Conservation (phyloP, 2,113 vertebrate species). For the Ondatra zibethicus region DNA sequence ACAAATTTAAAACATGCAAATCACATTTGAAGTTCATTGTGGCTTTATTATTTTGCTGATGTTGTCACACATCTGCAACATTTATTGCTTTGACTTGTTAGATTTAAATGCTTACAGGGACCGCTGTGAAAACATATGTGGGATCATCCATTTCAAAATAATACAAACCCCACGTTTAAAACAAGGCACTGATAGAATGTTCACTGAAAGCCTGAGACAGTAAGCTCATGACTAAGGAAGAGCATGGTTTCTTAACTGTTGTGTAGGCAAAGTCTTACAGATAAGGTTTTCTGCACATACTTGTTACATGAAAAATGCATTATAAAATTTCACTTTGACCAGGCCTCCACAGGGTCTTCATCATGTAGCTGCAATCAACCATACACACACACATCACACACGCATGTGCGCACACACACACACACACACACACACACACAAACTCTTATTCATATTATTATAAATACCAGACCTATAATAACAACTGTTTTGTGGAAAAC, state of each 20-base stretch:
- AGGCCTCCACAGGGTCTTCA: not conserved
- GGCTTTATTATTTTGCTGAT: conserved; percentile 80
- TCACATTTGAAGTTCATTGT: conserved; percentile 76
- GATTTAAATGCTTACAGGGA: conserved; percentile 76
- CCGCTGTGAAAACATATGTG: conserved; percentile 74
- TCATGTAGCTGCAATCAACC: not conserved
- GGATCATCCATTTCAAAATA: conserved; percentile 65
- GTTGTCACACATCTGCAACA: conserved; percentile 78
- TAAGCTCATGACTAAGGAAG: conserved; percentile 49
- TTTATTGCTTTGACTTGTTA: conserved; percentile 78
- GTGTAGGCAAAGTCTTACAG: not conserved
- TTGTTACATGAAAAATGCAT: not conserved
- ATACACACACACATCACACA: not conserved
- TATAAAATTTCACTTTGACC: conserved; percentile 20
- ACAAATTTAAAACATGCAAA: conserved; percentile 76
- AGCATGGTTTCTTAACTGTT: not conserved
- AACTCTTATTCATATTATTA: not conserved
- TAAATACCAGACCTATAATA: not conserved
- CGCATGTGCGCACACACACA: not conserved
- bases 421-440: not conserved
- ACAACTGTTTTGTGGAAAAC: not conserved
- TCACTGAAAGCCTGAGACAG: conserved; percentile 50
- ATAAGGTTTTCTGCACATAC: not conserved
- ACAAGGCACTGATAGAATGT: conserved; percentile 65
- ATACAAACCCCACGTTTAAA: conserved; percentile 67